Base-by-base conservation (phyloP, 92 coral and sea anemone species). In the Pocillopora grandis region DNA sequence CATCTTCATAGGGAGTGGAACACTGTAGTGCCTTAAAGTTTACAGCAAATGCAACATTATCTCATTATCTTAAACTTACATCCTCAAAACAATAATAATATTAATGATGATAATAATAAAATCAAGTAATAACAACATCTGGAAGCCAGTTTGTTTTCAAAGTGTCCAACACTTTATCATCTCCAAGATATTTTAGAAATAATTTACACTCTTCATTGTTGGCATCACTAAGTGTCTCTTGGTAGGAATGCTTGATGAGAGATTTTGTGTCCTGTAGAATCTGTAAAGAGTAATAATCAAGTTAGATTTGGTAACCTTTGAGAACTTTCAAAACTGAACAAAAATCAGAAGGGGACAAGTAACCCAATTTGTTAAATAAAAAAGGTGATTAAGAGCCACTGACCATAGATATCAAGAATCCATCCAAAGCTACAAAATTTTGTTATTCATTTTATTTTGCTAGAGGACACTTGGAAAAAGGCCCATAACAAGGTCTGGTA, bases 181-280 rank as follows among this genome's bases (percentile, higher is more conserved):
- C 95, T 9, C 76, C 59, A 59, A 95, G 92, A 52, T 95, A 95
- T 85, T 94, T 95, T 13, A 86, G 75, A 3, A 95, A 81, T 76
- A 92, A 58, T 73, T 94, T 94, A 85, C 94, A 86, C 58, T 95
- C 98, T 75, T 94, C 93, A 9, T 78, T 81, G 75, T 92, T 94
- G 27, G 82, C 75, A 23, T 90, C 88, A 33, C 82, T 84, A 36
- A 95, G 90, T 35, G 87, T 73, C 82, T 92, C 94, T 85, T 91
- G 88, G 73, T 75, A 85, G 16, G 84, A 79, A 75, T 89, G 92
- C 37, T 83, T 88, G 18, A 95, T 82, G 56, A 95, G 88, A 21
- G 83, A 80, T 85, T 95, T 95, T 1, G 98, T 94, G 85, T 94
- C 98, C 64, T 92, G 98, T 10, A 95, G 77, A 66, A 95, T 92